A percentile compares a stretch with the other conserved stretches of the same genome.
These are phyloP conservation scores for Ophioninae sp. DNA, from an alignment of 2,888 invertebrate species.

Conservation along the genomic window DNA sequence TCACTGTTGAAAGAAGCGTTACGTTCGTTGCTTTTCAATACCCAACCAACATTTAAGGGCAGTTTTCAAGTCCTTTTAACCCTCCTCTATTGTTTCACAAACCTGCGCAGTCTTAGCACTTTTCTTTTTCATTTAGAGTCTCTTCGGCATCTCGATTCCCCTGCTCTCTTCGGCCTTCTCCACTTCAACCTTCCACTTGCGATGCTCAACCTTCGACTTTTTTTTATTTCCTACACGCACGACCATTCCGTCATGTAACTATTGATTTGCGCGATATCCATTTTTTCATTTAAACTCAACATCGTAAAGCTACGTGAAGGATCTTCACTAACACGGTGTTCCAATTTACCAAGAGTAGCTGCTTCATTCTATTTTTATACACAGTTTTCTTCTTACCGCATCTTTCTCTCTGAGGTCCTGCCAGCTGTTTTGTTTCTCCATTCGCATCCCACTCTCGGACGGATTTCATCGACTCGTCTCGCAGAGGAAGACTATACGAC, in stretches of 20 bases:
- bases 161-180: neutral
- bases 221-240: slow-evolving; percentile 13
- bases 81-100: slow-evolving; percentile 33
- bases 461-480: slow-evolving; percentile 43
- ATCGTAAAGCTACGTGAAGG: slow-evolving; percentile 42
- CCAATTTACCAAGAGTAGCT: slow-evolving; percentile 51
- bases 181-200: slow-evolving; percentile 23
- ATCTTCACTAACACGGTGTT: slow-evolving; percentile 55
- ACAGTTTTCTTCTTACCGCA: slow-evolving; percentile 6
- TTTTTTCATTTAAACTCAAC: slow-evolving; percentile 51
- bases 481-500: slow-evolving; percentile 12
- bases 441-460: slow-evolving; percentile 6
- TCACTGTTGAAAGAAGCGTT: slow-evolving; percentile 38
- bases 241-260: neutral
- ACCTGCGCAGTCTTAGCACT: slow-evolving; percentile 21
- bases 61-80: neutral
- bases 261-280: slow-evolving; percentile 43
- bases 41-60: neutral
- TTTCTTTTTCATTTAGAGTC: slow-evolving; percentile 25
- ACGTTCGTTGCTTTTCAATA: slow-evolving; percentile 39
- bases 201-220: slow-evolving; percentile 14
- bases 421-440: slow-evolving; percentile 8
- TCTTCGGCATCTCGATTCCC: neutral
- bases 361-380: slow-evolving; percentile 32
- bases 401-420: slow-evolving; percentile 18